Evolutionary conservation across 2,797 vertebrate species (phyloP).

Genomic region (Pantherophis alleghaniensis): DNA sequence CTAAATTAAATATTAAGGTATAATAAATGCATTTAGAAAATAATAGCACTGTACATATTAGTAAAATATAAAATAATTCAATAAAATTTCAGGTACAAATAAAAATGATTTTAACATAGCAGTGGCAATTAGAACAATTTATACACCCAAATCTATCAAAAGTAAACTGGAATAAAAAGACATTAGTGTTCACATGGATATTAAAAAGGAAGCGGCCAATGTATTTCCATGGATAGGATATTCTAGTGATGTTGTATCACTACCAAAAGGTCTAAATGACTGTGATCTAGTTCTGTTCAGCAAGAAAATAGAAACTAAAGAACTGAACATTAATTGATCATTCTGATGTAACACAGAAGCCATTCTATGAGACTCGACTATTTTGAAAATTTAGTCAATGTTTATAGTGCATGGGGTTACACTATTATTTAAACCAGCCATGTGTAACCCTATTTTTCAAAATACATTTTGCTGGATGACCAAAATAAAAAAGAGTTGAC

Average conservation of each 20-base stretch:
- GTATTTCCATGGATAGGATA: not conserved
- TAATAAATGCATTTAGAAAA: not conserved
- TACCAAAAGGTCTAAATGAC: not conserved
- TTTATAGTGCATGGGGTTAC: not conserved
- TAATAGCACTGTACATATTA: not conserved
- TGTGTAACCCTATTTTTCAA: not conserved
- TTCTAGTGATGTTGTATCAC: not conserved
- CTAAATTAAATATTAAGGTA: not conserved
- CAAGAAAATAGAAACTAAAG: not conserved
- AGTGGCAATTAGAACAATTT: not conserved
- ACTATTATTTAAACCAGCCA: not conserved
- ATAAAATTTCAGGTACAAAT: not conserved
- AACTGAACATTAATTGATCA: not conserved
- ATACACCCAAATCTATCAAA: not conserved
- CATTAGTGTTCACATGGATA: not conserved
- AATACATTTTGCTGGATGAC: not conserved
- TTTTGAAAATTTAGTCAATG: not conserved
- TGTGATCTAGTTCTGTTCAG: not conserved
- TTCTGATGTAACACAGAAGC: not conserved
- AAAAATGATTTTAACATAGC: not conserved
- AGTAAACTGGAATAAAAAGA: not conserved
- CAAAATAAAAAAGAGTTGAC: not conserved
- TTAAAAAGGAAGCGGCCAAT: not conserved
- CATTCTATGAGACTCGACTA: not conserved
- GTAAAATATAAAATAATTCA: not conserved